phyloP scores from a whole-genome alignment of 2,113 vertebrate species.

The Stegastes partitus region DNA sequence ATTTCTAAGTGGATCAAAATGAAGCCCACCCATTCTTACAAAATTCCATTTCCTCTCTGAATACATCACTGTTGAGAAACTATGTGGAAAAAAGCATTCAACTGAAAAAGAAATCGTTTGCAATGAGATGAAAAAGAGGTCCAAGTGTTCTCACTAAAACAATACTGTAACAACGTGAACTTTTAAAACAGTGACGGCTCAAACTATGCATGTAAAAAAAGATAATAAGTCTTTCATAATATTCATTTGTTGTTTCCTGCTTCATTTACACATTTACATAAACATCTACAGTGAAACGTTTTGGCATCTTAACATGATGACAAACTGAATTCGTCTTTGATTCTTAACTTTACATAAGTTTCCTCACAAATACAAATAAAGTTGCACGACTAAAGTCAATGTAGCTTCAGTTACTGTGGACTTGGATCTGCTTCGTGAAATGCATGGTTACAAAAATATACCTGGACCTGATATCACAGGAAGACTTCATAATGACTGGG shows the following conservation, averaged over 20 bases:
- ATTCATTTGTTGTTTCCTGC: too few species aligned
- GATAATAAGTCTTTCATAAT: too few species aligned
- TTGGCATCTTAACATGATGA: too few species aligned
- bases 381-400: neutral
- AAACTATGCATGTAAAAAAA: too few species aligned
- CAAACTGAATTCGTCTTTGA: too few species aligned
- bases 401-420: neutral
- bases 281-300: too few species aligned
- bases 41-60: too few species aligned
- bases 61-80: too few species aligned
- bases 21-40: neutral
- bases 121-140: too few species aligned
- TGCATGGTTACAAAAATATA: constrained; percentile 52
- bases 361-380: neutral
- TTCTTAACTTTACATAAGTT: neutral
- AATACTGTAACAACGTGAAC: neutral
- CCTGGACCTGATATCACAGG: constrained; percentile 8
- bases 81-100: constrained; percentile 3
- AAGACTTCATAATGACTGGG: constrained; percentile 15
- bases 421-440: neutral
- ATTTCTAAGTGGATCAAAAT: neutral
- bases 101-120: neutral
- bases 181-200: neutral
- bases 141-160: neutral
- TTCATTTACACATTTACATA: too few species aligned